Percentiles rank a stretch among this genome's conserved stretches.
Evolutionary conservation across 1,140 invertebrate species (phyloP).

Genomic region (Chironomus striatipennis): DNA sequence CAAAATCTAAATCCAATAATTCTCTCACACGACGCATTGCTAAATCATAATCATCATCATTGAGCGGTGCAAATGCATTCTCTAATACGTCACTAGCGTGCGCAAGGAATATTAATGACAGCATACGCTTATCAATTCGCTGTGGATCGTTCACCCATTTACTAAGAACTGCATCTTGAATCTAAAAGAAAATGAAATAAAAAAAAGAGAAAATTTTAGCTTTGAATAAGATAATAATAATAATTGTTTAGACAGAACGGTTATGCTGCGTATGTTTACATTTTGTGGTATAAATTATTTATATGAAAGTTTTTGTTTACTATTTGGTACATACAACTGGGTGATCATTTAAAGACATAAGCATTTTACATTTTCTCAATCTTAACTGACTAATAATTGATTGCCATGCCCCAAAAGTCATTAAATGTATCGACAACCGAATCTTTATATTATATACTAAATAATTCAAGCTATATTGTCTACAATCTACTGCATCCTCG

Average conservation of each 20-base stretch:
- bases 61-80: constrained; percentile 98
- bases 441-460: too few relatives aligned
- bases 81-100: constrained; percentile 98
- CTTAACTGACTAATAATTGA: too few relatives aligned
- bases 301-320: too few relatives aligned
- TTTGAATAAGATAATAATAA: constrained; percentile 11
- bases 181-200: constrained; percentile 46
- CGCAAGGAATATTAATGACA: constrained; percentile 89
- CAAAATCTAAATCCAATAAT: constrained; percentile 92
- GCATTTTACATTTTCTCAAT: too few relatives aligned
- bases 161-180: constrained; percentile 92
- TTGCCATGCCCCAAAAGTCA: too few relatives aligned
- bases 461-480: too few relatives aligned
- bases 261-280: too few relatives aligned
- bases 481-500: too few relatives aligned
- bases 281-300: too few relatives aligned
- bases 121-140: constrained; percentile 88
- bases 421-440: too few relatives aligned
- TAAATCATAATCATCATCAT: constrained; percentile 97
- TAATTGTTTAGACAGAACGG: constrained; percentile 15
- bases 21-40: constrained; percentile 95
- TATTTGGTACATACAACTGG: too few relatives aligned
- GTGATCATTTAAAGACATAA: too few relatives aligned
- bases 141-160: constrained; percentile 98
- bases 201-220: constrained; percentile 21